Percentiles rank a stretch among this genome's conserved stretches.
These are phyloP conservation scores for Nomada ferruginata DNA, from an alignment of 2,888 invertebrate species.

Conservation along the genomic window DNA sequence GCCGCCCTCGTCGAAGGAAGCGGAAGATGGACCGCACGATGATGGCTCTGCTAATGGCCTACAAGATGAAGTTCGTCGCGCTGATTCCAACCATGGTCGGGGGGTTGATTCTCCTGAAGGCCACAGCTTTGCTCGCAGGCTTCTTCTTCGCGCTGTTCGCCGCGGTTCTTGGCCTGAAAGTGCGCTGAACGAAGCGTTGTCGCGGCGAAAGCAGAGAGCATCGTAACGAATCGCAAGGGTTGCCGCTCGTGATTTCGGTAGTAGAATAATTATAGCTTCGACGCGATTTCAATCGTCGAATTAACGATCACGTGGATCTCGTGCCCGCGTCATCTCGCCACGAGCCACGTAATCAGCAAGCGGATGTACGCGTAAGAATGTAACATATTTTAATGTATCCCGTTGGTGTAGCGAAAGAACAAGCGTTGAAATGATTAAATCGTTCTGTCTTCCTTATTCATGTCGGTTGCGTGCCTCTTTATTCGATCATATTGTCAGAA, in stretches of 20 bases:
- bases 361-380: slow-evolving; percentile 3
- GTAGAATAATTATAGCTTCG: neutral
- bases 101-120: slow-evolving; percentile 89
- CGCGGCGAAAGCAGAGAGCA: neutral
- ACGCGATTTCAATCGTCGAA: neutral
- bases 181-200: slow-evolving; percentile 49
- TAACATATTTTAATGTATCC: slow-evolving; percentile 22
- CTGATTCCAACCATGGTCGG: slow-evolving; percentile 91
- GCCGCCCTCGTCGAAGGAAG: slow-evolving; percentile 64
- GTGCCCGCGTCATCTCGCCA: neutral
- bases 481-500: slow-evolving; percentile 29
- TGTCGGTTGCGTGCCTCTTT: slow-evolving; percentile 12
- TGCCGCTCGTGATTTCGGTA: slow-evolving; percentile 65
- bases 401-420: slow-evolving; percentile 13
- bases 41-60: slow-evolving; percentile 91
- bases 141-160: slow-evolving; percentile 95
- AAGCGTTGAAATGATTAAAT: slow-evolving; percentile 35
- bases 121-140: slow-evolving; percentile 92
- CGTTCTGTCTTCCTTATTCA: slow-evolving; percentile 18
- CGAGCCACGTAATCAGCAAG: neutral
- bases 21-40: slow-evolving; percentile 88
- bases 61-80: slow-evolving; percentile 93
- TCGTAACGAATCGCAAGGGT: slow-evolving; percentile 11
- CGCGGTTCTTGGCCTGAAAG: slow-evolving; percentile 90
- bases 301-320: neutral